A percentile compares a stretch with the other conserved stretches of the same genome.
Evolutionary conservation across 2,888 invertebrate genomes (phyloP).

Genomic region (Ochropleura leucogaster): DNA sequence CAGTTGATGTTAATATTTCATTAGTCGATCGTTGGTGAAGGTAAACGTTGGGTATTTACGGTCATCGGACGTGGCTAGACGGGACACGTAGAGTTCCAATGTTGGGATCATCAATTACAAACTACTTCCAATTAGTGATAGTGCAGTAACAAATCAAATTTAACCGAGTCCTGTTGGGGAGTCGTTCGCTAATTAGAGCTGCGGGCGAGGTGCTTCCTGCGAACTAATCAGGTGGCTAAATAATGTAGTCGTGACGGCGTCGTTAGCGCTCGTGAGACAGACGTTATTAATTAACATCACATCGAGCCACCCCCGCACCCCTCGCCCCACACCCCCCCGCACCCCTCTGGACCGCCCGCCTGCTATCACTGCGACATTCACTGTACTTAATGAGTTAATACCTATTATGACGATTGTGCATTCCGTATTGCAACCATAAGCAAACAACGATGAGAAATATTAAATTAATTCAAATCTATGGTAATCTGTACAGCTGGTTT

Average conservation of each 20-base stretch:
- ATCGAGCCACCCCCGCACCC: slow-evolving; percentile 72
- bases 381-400: slow-evolving; percentile 39
- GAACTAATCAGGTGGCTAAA: slow-evolving; percentile 90
- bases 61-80: slow-evolving; percentile 60
- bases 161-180: slow-evolving; percentile 79
- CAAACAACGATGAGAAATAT: slow-evolving; percentile 5
- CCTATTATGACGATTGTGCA: slow-evolving; percentile 43
- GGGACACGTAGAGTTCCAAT: slow-evolving; percentile 73
- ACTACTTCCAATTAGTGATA: slow-evolving; percentile 86
- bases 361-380: slow-evolving; percentile 56
- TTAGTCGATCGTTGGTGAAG: slow-evolving; percentile 77
- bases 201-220: slow-evolving; percentile 83
- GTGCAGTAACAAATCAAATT: slow-evolving; percentile 88
- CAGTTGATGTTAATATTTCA: slow-evolving; percentile 81
- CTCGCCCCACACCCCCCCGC: slow-evolving; percentile 53
- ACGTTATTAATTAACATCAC: slow-evolving; percentile 90
- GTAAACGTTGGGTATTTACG: slow-evolving; percentile 73
- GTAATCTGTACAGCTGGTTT: slow-evolving; percentile 27
- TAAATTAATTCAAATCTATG: slow-evolving; percentile 9
- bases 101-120: slow-evolving; percentile 81
- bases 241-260: slow-evolving; percentile 89
- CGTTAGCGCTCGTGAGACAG: slow-evolving; percentile 89
- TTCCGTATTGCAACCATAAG: slow-evolving; percentile 21
- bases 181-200: slow-evolving; percentile 86
- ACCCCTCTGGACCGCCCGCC: slow-evolving; percentile 54